phyloP scores from a whole-genome alignment of 2,888 invertebrate species.

The Augiades crinisus region DNA sequence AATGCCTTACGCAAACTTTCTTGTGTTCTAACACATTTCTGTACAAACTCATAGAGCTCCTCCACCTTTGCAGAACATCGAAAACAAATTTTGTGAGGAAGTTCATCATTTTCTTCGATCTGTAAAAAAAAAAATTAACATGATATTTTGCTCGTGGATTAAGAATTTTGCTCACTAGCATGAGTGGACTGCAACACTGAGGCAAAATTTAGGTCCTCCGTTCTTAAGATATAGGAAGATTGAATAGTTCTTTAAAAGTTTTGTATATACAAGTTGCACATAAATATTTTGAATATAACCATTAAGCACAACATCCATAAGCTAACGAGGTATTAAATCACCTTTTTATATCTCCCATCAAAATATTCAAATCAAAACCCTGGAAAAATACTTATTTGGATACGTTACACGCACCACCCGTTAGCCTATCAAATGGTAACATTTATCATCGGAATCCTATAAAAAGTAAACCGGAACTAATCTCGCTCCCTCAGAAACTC shows the following conservation, averaged over 20 bases:
- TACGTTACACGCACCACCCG: slow-evolving; percentile 76
- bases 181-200: no score
- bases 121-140: slow-evolving; percentile 48
- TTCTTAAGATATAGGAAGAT: no score
- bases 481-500: slow-evolving; percentile 53
- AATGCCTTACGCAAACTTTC: slow-evolving; percentile 51
- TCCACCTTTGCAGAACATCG: slow-evolving; percentile 76
- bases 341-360: slow-evolving; percentile 38
- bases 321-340: background rate
- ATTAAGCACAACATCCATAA: no score
- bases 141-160: no score
- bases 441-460: slow-evolving; percentile 79
- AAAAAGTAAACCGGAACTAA: slow-evolving; percentile 79
- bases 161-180: no score
- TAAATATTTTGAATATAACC: no score
- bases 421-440: slow-evolving; percentile 62
- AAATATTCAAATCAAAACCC: slow-evolving; percentile 39
- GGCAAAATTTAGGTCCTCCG: no score
- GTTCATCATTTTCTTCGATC: slow-evolving; percentile 71
- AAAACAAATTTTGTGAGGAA: slow-evolving; percentile 78
- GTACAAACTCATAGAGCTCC: slow-evolving; percentile 71
- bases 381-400: slow-evolving; percentile 60
- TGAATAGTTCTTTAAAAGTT: no score
- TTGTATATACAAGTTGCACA: no score
- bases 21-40: slow-evolving; percentile 70